These are phyloP conservation scores for Branchipolynoe longqiensis DNA, from an alignment of 2,888 invertebrate genomes.

Conservation along the genomic window DNA sequence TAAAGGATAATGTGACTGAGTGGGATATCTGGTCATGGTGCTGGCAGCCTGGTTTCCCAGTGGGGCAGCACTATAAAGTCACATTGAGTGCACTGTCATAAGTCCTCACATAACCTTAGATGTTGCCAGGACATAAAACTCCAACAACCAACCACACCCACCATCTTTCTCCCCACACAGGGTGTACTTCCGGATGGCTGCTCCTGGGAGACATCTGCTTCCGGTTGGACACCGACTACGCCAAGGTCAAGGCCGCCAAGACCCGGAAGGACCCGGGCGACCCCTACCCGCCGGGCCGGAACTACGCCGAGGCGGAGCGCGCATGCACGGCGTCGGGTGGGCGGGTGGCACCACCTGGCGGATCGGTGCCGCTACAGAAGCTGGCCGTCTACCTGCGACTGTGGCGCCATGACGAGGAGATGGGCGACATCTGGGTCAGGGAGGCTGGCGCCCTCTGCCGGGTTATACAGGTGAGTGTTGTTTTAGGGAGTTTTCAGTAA, in stretches of 20 bases:
- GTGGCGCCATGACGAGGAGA: slow-evolving; percentile 1
- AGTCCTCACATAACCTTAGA: too few relatives aligned
- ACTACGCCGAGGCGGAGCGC: slow-evolving; percentile 1
- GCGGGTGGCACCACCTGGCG: not conserved
- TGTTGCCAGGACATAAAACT: too few relatives aligned
- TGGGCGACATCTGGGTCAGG: slow-evolving; percentile 37
- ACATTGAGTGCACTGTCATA: too few relatives aligned
- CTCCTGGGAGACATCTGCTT: slow-evolving; percentile 15
- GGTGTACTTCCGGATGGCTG: not conserved
- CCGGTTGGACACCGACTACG: slow-evolving; percentile 23
- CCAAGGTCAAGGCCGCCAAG: not conserved
- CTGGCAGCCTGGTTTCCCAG: too few relatives aligned
- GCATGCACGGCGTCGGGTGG: not conserved
- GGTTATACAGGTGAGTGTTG: slow-evolving; percentile 19
- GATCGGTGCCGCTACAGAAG: not conserved
- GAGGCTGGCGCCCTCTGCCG: not conserved
- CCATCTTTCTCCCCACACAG: not conserved
- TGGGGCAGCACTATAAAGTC: too few relatives aligned
- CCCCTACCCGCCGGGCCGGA: not conserved
- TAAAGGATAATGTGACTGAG: too few relatives aligned
- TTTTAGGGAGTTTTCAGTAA: too few relatives aligned
- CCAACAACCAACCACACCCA: too few relatives aligned
- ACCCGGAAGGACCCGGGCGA: not conserved
- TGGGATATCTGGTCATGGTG: too few relatives aligned
- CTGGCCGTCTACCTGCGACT: not conserved